These are phyloP conservation scores for Phylloscopus collybita DNA, from an alignment of 2,797 vertebrate genomes.

Conservation along the genomic window DNA sequence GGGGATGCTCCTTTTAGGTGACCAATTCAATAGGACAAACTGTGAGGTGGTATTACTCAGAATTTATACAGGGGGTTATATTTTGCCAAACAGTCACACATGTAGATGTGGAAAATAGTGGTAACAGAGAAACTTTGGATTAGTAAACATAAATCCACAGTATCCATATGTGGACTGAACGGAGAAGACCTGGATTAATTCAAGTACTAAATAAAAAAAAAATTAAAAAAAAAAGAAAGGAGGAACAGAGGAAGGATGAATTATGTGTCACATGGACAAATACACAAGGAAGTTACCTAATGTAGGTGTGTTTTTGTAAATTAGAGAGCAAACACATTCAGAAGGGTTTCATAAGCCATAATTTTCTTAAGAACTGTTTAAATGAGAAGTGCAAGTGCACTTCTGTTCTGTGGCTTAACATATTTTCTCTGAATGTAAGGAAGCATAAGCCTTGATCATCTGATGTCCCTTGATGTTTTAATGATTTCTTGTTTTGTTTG, in stretches of 20 bases:
- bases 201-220: background rate
- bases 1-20: background rate
- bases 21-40: background rate
- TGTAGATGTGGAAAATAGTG: background rate
- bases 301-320: background rate
- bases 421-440: background rate
- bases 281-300: background rate
- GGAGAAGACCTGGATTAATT: background rate
- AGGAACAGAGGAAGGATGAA: background rate
- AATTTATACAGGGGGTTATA: background rate
- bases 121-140: background rate
- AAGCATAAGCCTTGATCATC: background rate
- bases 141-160: background rate
- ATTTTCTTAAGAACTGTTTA: background rate
- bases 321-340: background rate
- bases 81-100: background rate
- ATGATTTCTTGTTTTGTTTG: background rate
- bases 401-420: background rate
- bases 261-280: background rate
- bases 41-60: background rate
- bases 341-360: background rate
- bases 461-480: background rate
- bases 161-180: background rate
- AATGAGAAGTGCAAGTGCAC: background rate
- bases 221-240: background rate